Conservation (phyloP, 2,888 invertebrate genomes). For the Galeruca laticollis region DNA sequence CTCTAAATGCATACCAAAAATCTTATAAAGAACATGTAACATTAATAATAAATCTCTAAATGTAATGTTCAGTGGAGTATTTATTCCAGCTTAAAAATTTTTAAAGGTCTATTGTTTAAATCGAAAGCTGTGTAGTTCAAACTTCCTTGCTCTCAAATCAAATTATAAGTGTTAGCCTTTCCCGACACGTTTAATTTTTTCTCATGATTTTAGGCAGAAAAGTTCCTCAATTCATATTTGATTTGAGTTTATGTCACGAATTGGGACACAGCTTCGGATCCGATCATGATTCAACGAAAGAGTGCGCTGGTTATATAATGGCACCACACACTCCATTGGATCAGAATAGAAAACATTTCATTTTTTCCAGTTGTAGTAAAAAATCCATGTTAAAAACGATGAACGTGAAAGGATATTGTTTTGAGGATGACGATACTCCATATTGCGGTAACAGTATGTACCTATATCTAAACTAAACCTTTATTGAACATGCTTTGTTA, state of each 20-base stretch:
- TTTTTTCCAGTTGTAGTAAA: constrained; percentile 71
- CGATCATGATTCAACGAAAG: constrained; percentile 66
- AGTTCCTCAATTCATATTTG: constrained; percentile 68
- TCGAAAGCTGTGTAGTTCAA: too few relatives aligned
- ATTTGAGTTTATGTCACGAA: constrained; percentile 57
- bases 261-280: constrained; percentile 71
- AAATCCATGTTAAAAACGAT: constrained; percentile 64
- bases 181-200: background rate
- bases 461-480: background rate
- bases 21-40: too few relatives aligned
- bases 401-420: background rate
- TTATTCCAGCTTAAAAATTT: too few relatives aligned
- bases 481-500: too few relatives aligned
- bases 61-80: too few relatives aligned
- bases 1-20: too few relatives aligned
- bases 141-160: too few relatives aligned
- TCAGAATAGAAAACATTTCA: constrained; percentile 61
- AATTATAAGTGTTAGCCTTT: too few relatives aligned
- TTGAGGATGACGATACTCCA: constrained; percentile 63
- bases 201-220: constrained; percentile 33
- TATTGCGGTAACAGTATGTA: constrained; percentile 70
- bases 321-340: constrained; percentile 66
- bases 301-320: constrained; percentile 69
- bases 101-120: too few relatives aligned
- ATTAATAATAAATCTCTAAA: too few relatives aligned